These are phyloP conservation scores for Astatotilapia flaviijosephi DNA, from an alignment of 2,113 vertebrate genomes.

Conservation along the genomic window DNA sequence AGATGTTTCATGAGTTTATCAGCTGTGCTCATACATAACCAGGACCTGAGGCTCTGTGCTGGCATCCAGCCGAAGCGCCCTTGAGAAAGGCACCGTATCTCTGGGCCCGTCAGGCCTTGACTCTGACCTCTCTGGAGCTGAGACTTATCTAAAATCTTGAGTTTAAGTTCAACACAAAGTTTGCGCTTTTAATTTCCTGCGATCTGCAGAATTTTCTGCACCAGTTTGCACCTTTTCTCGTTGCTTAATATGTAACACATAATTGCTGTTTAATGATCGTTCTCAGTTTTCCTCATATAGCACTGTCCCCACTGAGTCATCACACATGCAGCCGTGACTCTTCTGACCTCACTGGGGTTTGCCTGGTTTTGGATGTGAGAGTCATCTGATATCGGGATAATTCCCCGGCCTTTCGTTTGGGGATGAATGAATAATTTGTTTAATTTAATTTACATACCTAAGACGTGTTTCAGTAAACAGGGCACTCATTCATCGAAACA, in stretches of 20 bases:
- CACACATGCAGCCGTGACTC: neutral
- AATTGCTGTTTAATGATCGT: accelerated
- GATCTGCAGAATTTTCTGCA: neutral
- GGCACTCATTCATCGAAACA: neutral
- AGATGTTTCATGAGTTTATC: conserved; percentile 5
- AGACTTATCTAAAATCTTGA: neutral
- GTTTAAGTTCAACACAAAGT: neutral
- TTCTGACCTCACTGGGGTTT: neutral
- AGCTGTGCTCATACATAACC: neutral
- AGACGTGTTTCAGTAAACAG: neutral
- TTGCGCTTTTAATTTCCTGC: neutral
- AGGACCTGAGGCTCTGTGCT: neutral
- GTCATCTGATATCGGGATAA: neutral
- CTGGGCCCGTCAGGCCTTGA: neutral
- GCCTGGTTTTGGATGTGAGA: neutral
- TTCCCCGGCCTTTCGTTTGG: neutral
- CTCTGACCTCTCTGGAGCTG: neutral
- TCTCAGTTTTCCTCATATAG: accelerated
- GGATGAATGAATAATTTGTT: neutral
- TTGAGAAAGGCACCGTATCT: neutral
- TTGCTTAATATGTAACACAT: neutral
- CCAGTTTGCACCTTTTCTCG: neutral
- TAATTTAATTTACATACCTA: neutral
- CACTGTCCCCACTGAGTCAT: neutral
- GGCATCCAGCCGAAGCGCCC: accelerated